Evolutionary conservation across 2,113 vertebrate genomes (phyloP), one percentile per base, ranked within the genome.

Genomic region (Argyrosomus japonicus): DNA sequence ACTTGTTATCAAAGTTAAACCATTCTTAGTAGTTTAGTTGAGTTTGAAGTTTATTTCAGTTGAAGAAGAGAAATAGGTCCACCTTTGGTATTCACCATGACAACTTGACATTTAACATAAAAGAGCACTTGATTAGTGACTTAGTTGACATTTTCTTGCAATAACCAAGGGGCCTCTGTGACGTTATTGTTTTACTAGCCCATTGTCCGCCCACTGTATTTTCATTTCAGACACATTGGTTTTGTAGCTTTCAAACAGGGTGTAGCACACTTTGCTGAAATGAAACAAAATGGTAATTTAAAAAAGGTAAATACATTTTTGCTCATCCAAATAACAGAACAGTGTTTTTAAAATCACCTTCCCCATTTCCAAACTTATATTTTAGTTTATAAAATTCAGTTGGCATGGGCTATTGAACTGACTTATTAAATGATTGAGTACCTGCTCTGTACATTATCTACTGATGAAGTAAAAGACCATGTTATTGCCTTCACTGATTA

Each of bases 71-170:
- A 18, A 58, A 32, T 1, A 19, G 12, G 21, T 7, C 32, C 43
- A 79, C 45, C n/a, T 56, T 63, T 67, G 27, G 14, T 57, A 21
- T 61, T 77, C 21, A 50, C 14, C 2, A 2, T 57, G 13, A 17
- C 43, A 54, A 32, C 32, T 8, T 70, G 32, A 73, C 69, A 54
- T 74, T 79, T 58, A 63, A 76, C 70, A 64, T 60, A 19, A 87
- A 72, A 64, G 17, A 63, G 13, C 2, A 54, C 3, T 12, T 12
- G 5, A 3, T 75, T 0, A 61, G 11, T 47, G 0, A 14, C 6
- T 18, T 10, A 27, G 0, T 60, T 75, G 27, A 83, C 61, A 15
- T 72, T 81, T 72, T 58, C 10, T 54, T 54, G 32, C 69, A 58
- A 48, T 69, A 58, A 57, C 10, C 2, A 63, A 54, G 50, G 57